Conservation (phyloP, 2,113 vertebrate genomes). For the Beaufortia kweichowensis region DNA sequence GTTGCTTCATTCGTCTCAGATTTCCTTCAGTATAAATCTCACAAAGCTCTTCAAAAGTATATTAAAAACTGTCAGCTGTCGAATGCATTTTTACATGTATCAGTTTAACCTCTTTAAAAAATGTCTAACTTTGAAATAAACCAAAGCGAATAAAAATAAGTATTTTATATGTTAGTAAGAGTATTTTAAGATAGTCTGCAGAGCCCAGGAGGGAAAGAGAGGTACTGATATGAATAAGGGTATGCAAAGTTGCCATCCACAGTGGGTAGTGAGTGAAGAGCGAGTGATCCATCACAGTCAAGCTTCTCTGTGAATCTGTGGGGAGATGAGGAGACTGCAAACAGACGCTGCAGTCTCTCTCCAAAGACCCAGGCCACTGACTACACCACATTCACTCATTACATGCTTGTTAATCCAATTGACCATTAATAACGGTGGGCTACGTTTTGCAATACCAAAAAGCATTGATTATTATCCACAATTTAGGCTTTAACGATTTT, state of each 20-base stretch:
- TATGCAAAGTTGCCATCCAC: not conserved
- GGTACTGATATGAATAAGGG: slow-evolving; percentile 27
- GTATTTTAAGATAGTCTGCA: slow-evolving; percentile 19
- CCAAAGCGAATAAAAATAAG: not conserved
- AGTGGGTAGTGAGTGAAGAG: slow-evolving; percentile 24
- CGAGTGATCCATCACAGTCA: slow-evolving; percentile 33
- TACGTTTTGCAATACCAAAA: not conserved
- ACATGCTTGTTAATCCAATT: slow-evolving; percentile 45
- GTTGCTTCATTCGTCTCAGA: too few relatives aligned
- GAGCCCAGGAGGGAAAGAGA: not conserved
- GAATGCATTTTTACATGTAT: not conserved
- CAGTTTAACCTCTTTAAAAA: not conserved
- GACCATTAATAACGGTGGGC: slow-evolving; percentile 21
- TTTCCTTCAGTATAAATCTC: too few relatives aligned
- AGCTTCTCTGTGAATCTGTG: slow-evolving; percentile 34
- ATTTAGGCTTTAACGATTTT: slow-evolving; percentile 1
- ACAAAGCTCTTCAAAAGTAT: too few relatives aligned
- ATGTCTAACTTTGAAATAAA: not conserved
- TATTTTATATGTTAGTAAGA: slow-evolving; percentile 7
- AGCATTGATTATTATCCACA: not conserved
- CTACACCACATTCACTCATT: slow-evolving; percentile 20
- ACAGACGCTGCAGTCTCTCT: slow-evolving; percentile 1
- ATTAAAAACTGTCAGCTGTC: too few relatives aligned
- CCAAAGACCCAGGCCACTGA: not conserved
- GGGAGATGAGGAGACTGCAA: slow-evolving; percentile 19